Evolutionary conservation across 2,888 invertebrate genomes (phyloP).

Genomic region (Diaprepes abbreviatus): DNA sequence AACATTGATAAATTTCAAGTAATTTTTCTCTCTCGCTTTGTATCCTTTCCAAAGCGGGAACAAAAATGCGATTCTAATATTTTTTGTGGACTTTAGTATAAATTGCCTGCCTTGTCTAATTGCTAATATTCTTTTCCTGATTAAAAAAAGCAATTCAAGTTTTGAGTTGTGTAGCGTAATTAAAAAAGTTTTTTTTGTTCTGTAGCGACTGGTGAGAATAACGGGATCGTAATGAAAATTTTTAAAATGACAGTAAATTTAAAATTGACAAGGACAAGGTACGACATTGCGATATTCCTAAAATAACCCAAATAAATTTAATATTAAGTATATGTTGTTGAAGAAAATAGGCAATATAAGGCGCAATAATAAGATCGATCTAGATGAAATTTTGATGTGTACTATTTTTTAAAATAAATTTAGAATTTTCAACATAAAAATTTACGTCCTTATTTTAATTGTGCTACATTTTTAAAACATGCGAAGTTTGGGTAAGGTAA

Average conservation of each 20-base stretch:
- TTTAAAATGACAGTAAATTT: conserved; percentile 7
- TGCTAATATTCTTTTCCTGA: conserved; percentile 49
- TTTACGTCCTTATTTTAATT: too few relatives aligned
- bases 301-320: too few relatives aligned
- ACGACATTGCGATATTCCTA: too few relatives aligned
- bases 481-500: too few relatives aligned
- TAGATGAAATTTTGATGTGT: too few relatives aligned
- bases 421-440: too few relatives aligned
- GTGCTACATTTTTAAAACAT: too few relatives aligned
- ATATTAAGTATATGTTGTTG: too few relatives aligned
- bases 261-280: too few relatives aligned
- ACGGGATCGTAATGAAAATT: conserved; percentile 31
- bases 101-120: conserved; percentile 50
- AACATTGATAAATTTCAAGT: conserved; percentile 70
- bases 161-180: conserved; percentile 43
- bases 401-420: too few relatives aligned
- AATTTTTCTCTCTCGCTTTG: conserved; percentile 71
- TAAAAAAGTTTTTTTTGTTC: conserved; percentile 47
- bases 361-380: too few relatives aligned
- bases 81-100: conserved; percentile 54
- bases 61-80: conserved; percentile 63
- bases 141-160: conserved; percentile 47
- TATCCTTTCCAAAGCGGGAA: conserved; percentile 65
- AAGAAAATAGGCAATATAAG: too few relatives aligned
- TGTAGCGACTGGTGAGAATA: conserved; percentile 20